phyloP scores from a whole-genome alignment of 2,888 invertebrate species.

The Notodonta ziczac region DNA sequence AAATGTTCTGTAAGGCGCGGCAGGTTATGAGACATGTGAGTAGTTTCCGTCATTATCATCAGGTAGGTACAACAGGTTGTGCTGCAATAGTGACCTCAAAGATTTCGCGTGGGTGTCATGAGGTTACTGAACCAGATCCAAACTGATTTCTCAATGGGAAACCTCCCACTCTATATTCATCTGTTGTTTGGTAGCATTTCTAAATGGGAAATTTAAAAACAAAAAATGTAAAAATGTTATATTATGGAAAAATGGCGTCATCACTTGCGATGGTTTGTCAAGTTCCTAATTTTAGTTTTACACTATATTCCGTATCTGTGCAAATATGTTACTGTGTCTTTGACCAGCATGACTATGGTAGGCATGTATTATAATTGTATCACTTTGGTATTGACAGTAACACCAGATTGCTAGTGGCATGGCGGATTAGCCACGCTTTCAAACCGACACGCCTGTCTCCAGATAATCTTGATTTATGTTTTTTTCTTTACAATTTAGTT shows the following conservation, averaged over 20 bases:
- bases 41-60: constrained; percentile 6
- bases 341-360: too few relatives aligned
- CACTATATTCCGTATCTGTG: too few relatives aligned
- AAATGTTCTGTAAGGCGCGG: too few relatives aligned
- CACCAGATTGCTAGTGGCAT: neutral
- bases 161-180: neutral
- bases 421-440: constrained; percentile 41
- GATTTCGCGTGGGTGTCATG: constrained; percentile 26
- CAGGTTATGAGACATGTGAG: too few relatives aligned
- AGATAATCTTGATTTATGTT: constrained; percentile 35
- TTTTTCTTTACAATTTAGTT: constrained; percentile 23
- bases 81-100: constrained; percentile 20
- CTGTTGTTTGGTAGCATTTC: neutral
- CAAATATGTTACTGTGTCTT: too few relatives aligned
- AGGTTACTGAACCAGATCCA: constrained; percentile 32
- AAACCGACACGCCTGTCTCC: constrained; percentile 30
- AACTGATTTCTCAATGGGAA: constrained; percentile 27
- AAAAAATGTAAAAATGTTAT: too few relatives aligned
- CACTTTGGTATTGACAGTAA: neutral
- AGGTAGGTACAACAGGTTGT: constrained; percentile 8
- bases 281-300: too few relatives aligned
- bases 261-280: too few relatives aligned
- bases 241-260: too few relatives aligned
- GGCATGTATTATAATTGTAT: neutral
- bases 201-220: neutral